Base-by-base conservation (phyloP, 1,140 invertebrate species). In the Hylaeus anthracinus region DNA sequence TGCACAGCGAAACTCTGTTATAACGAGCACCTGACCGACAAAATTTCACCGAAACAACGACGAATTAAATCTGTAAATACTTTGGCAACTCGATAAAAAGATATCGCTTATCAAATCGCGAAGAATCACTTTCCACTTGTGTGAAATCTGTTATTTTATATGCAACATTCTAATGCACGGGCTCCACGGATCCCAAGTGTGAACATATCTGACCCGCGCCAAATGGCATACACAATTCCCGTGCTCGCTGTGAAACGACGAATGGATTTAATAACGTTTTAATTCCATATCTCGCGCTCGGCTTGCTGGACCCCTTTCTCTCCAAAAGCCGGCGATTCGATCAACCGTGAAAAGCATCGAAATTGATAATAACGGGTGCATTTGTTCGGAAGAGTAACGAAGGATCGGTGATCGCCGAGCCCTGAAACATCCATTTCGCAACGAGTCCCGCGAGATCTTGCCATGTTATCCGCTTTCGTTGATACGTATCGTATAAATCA, bases 251-350 rank as follows among this genome's bases (percentile, higher is more conserved):
- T 66, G 51, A 61, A 71, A 72, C 56, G 84, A 53, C 41, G 72
- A 79, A 5, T 56, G 63, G 75, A 79, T 86, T 86, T 83, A 86
- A 86, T 86, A 86, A 79, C 72, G 72, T 56, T 79, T 82, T 71
- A 75, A 75, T 82, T 75, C 43, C 63, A 10, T 26, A 39, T 5
- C 37, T 65, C 53, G 55, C 58, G 41, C 63, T 63, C 58, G 8
- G 37, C 53, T 37, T 15, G 5, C 8, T 45, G 41, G 6, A 51
- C n/a, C 56, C 60, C 9, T 64, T 26, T 39, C 45, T 48, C 4
- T 8, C 15, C 70, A 8, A 45, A 67, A 72, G 58, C 39, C 53
- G 48, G 39, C 43, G 61, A 56, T 74, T 79, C 75, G 72, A 86
- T 79, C 80, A 79, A 72, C 72, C 37, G 79, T 72, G 41, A 74